These are phyloP conservation scores for Ibycter americanus DNA, from an alignment of 2,797 vertebrate genomes.

Conservation along the genomic window DNA sequence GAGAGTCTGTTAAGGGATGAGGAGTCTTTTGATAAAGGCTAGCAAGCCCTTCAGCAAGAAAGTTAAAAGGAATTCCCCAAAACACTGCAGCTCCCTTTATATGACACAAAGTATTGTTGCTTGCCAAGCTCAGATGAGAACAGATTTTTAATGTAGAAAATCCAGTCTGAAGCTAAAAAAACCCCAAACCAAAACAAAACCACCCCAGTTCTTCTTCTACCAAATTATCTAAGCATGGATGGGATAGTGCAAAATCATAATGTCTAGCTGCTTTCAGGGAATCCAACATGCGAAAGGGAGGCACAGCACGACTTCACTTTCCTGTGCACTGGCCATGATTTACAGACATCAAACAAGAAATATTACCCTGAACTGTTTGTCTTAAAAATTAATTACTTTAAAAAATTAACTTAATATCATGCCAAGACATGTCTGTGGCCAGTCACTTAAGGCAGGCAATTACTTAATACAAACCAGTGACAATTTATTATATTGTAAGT, in stretches of 20 bases:
- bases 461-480: not conserved
- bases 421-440: not conserved
- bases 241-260: not conserved
- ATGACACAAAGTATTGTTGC: not conserved
- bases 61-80: conserved; percentile 46
- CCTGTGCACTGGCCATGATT: not conserved
- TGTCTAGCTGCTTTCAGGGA: not conserved
- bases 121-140: not conserved
- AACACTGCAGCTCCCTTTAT: not conserved
- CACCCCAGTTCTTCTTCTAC: not conserved
- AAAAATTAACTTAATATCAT: not conserved
- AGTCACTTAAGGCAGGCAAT: not conserved
- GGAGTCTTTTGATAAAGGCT: conserved; percentile 30
- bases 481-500: rapidly evolving
- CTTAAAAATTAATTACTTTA: not conserved
- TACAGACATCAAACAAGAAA: not conserved
- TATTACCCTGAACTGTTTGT: not conserved
- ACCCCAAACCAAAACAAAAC: not conserved
- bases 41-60: not conserved
- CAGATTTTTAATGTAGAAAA: not conserved
- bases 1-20: conserved; percentile 6
- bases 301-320: not conserved
- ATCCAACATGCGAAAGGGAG: not conserved
- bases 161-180: not conserved
- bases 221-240: not conserved